phyloP scores from a whole-genome alignment of 2,113 vertebrate genomes.

The Aplodontia rufa region DNA sequence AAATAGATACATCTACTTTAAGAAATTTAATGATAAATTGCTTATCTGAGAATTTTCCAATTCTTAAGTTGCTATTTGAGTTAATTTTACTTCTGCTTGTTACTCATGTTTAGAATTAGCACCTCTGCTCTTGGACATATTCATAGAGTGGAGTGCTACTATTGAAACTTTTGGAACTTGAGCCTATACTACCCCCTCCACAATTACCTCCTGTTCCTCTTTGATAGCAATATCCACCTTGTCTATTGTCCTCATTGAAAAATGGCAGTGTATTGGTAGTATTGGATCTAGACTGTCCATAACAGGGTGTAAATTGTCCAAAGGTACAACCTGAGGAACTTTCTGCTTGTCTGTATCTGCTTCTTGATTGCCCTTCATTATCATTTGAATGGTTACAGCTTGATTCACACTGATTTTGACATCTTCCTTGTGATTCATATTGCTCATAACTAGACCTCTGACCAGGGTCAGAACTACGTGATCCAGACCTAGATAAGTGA shows the following conservation, averaged over 20 bases:
- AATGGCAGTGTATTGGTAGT: slow-evolving; percentile 27
- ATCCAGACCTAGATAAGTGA: background rate
- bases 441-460: background rate
- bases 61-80: slow-evolving; percentile 22
- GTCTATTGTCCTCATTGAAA: background rate
- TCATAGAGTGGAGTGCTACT: slow-evolving; percentile 66
- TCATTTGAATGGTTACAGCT: background rate
- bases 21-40: slow-evolving; percentile 2
- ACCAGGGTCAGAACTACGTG: background rate
- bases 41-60: background rate
- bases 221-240: background rate
- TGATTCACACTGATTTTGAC: background rate
- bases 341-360: background rate
- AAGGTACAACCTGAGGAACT: background rate
- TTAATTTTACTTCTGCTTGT: background rate
- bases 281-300: background rate
- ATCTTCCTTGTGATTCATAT: background rate
- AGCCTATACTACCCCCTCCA: background rate
- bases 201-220: background rate
- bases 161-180: background rate
- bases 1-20: background rate
- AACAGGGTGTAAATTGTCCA: background rate
- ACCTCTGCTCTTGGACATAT: slow-evolving; percentile 63
- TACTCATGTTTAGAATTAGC: background rate
- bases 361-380: background rate